phyloP scores from a whole-genome alignment of 2,113 vertebrate genomes.

The Poeciliopsis prolifica region DNA sequence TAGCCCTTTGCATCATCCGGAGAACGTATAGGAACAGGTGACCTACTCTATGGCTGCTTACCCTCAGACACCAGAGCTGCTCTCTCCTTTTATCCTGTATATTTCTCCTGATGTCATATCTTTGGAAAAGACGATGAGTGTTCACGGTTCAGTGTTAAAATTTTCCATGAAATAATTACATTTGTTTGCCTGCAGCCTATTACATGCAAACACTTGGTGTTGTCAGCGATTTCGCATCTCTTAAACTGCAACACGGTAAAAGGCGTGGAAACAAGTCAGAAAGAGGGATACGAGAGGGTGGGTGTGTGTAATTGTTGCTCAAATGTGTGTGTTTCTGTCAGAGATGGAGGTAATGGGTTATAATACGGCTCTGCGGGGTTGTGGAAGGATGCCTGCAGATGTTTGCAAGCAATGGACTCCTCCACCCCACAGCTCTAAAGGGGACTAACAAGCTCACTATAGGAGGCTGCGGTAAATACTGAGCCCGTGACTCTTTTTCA shows the following conservation, averaged over 20 bases:
- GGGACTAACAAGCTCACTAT: slow-evolving; percentile 70
- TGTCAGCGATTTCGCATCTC: slow-evolving; percentile 20
- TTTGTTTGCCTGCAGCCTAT: background rate
- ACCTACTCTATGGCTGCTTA: slow-evolving; percentile 8
- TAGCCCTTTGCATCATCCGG: background rate
- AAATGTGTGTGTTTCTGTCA: slow-evolving; percentile 80
- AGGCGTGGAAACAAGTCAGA: slow-evolving; percentile 49
- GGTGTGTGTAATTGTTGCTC: slow-evolving; percentile 77
- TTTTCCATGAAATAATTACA: slow-evolving; percentile 1
- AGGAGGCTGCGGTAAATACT: slow-evolving; percentile 73
- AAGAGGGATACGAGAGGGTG: slow-evolving; percentile 61
- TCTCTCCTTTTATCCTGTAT: slow-evolving; percentile 13
- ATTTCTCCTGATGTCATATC: background rate
- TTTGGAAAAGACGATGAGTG: background rate
- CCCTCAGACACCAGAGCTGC: background rate
- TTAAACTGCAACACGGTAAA: slow-evolving; percentile 63
- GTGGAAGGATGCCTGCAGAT: slow-evolving; percentile 70
- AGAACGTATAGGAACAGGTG: slow-evolving; percentile 29
- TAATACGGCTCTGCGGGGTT: slow-evolving; percentile 71
- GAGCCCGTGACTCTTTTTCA: slow-evolving; percentile 52
- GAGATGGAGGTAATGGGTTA: slow-evolving; percentile 77
- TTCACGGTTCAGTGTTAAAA: background rate
- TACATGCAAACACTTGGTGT: background rate
- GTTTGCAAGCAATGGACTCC: slow-evolving; percentile 52
- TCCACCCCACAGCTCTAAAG: slow-evolving; percentile 51